Evolutionary conservation across 2,888 invertebrate species (phyloP).

Genomic region (Perdita meconis): DNA sequence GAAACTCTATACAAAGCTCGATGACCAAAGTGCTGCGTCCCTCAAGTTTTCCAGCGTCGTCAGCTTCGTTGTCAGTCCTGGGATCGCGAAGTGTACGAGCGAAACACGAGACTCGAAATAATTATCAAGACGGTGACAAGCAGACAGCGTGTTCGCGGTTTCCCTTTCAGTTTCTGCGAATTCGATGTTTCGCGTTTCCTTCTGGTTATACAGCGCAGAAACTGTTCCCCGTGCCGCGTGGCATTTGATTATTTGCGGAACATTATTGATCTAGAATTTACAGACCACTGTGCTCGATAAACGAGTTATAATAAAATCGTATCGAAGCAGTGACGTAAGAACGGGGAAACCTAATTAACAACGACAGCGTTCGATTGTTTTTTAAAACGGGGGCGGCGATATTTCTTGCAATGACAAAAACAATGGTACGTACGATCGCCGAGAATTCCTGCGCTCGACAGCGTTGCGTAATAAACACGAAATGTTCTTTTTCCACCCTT

Average conservation of each 20-base stretch:
- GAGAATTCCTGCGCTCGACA: constrained; percentile 5
- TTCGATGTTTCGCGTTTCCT: constrained; percentile 3
- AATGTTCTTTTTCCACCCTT: not conserved
- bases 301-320: not conserved
- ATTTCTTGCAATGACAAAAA: not conserved
- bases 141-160: not conserved
- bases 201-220: not conserved
- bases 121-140: constrained; percentile 21
- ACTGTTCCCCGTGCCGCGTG: not conserved
- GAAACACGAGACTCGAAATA: constrained; percentile 47
- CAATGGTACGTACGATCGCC: not conserved
- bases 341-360: not conserved
- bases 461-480: constrained; percentile 19
- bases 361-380: not conserved
- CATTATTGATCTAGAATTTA: not conserved
- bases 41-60: constrained; percentile 42
- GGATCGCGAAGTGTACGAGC: constrained; percentile 19
- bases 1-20: constrained; percentile 32
- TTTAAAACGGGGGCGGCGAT: constrained; percentile 11
- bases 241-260: not conserved
- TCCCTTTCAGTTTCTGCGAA: constrained; percentile 14
- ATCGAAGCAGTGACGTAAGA: not conserved
- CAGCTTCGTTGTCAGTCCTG: constrained; percentile 44
- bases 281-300: not conserved
- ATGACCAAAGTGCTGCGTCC: constrained; percentile 22